Base-by-base conservation (phyloP, 2,113 vertebrate species). In the Rhombomys opimus region DNA sequence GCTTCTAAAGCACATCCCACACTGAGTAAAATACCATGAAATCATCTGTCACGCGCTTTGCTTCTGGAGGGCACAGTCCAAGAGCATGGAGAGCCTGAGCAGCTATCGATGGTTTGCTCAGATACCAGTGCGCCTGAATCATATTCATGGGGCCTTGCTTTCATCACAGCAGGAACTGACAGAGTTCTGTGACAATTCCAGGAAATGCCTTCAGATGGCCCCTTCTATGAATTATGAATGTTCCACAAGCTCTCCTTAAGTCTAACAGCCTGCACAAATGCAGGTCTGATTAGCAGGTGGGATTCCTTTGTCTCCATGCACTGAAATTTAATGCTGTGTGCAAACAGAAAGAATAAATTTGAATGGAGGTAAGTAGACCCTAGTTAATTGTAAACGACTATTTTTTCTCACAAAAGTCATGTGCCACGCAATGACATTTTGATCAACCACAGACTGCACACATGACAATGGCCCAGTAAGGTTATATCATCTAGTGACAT, bases 21-120 rank as follows among this genome's bases (percentile, higher is more conserved):
- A 97, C 97, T 96, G 25, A 2, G 92, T 97, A 98, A 98, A 98
- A 96, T 90, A 87, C 70, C 97, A 89, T 98, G 96, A 98, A 98
- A 98, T 98, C 93, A 70, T 76, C 85, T 97, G 95, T 98, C 98
- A 98, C 95, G 94, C 30, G 70, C 95, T 92, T 95, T 98, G 97
- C 77, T 95, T 97, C 91, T 87, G 67, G 68, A 95, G 91, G 75
- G 87, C 93, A 25, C 78, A 78, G 90, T 95, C 76, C 88, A 96
- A 91, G 80, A 93, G 88, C 10, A 1, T 96, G 95, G 97, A 98
- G 92, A 97, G 95, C 57, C 81, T 41, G 54, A 96, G 92, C 78
- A 14, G 50, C 89, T 97, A 76, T 12, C 95, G 97, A 97, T 98
- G 87, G 70, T 91, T 98, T 98, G 93, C 91, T 98, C 93, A 96